Evolutionary conservation across 1,140 invertebrate genomes (phyloP).

Genomic region (Scylla paramamosain): DNA sequence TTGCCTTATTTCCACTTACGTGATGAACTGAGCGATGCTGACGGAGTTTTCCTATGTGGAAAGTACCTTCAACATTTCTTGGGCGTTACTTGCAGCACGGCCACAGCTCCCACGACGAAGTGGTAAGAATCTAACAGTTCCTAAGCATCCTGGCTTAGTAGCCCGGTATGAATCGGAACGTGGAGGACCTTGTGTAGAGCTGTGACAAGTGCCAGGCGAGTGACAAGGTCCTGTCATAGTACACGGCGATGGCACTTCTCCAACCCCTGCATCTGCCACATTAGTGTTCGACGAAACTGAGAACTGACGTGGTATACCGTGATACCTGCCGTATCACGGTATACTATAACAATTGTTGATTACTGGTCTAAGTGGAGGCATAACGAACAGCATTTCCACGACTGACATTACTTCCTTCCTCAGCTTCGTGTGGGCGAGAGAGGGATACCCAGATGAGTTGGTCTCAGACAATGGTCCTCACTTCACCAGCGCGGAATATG

Average conservation of each 20-base stretch:
- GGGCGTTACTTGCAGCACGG: conserved; percentile 7
- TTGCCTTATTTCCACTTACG: conserved; percentile 36
- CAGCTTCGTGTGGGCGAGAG: conserved; percentile 49
- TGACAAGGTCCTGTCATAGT: conserved; percentile 43
- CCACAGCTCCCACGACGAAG: conserved; percentile 71
- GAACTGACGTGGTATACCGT: conserved; percentile 61
- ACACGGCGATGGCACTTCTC: conserved; percentile 36
- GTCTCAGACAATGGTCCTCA: conserved; percentile 68
- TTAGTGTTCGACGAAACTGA: conserved; percentile 57
- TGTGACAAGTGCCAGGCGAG: conserved; percentile 60
- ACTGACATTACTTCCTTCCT: conserved; percentile 62
- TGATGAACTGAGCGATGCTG: background rate
- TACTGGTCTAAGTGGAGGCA: conserved; percentile 60
- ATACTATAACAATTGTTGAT: conserved; percentile 57
- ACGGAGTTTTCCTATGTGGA: conserved; percentile 36
- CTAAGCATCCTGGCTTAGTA: conserved; percentile 72
- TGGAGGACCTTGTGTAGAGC: conserved; percentile 56
- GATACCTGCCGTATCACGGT: background rate
- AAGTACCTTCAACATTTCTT: conserved; percentile 36
- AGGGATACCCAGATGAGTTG: conserved; percentile 50
- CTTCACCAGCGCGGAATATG: conserved; percentile 60
- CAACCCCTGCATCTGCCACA: conserved; percentile 26
- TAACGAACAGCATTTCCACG: conserved; percentile 51
- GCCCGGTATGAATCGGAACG: conserved; percentile 71
- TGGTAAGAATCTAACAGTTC: conserved; percentile 75